phyloP scores from a whole-genome alignment of 2,888 invertebrate genomes.

The Tetheella fluctuosa region DNA sequence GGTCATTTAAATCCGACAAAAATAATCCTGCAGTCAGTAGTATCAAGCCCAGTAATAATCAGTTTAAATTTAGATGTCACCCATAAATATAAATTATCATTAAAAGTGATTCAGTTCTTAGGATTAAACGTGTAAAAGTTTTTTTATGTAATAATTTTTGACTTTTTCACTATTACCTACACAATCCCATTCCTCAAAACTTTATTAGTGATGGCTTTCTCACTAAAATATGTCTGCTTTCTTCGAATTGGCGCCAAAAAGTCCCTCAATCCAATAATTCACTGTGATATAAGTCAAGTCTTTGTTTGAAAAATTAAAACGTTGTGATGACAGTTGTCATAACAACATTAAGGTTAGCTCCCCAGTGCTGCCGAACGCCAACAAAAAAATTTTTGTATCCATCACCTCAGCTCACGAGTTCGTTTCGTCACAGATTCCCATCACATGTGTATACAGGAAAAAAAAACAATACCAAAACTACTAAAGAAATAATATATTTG shows the following conservation, averaged over 20 bases:
- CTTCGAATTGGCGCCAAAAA: neutral
- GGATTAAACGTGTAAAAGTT: too few species aligned
- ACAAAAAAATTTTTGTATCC: neutral
- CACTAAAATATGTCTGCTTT: neutral
- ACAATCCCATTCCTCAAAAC: neutral
- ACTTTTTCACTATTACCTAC: neutral
- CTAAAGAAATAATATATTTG: neutral
- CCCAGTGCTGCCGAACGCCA: neutral
- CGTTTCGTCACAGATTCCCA: neutral
- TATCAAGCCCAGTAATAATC: too few species aligned
- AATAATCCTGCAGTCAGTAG: too few species aligned
- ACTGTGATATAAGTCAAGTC: conserved; percentile 1
- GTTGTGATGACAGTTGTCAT: conserved; percentile 12
- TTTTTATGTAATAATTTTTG: too few species aligned
- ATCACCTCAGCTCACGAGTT: neutral
- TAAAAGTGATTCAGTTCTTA: too few species aligned
- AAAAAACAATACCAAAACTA: neutral
- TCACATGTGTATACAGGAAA: neutral
- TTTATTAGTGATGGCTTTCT: neutral
- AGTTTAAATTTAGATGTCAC: too few species aligned
- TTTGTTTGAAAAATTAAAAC: conserved; percentile 10
- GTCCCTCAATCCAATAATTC: neutral
- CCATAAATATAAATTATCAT: too few species aligned
- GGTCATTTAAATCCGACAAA: too few species aligned
- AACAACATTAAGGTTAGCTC: conserved; percentile 10